phyloP scores from a whole-genome alignment of 2,888 invertebrate genomes.

The Drosophila buzzatii region DNA sequence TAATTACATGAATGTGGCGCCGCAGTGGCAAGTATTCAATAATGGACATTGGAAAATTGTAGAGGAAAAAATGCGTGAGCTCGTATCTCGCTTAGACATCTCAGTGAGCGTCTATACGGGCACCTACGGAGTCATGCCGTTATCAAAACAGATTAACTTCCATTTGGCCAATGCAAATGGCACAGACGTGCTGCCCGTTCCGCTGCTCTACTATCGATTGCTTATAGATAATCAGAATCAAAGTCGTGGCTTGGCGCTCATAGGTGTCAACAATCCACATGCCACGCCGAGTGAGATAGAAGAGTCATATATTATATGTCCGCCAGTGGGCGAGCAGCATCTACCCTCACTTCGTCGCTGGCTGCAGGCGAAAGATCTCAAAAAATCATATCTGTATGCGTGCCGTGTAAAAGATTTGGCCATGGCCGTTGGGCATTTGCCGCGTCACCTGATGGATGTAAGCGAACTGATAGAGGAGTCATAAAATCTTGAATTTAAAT shows the following conservation, averaged over 20 bases:
- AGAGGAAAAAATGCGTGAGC: slow-evolving; percentile 86
- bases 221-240: not conserved
- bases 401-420: slow-evolving; percentile 6
- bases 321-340: not conserved
- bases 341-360: not conserved
- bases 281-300: not conserved
- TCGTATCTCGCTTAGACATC: slow-evolving; percentile 81
- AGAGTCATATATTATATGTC: slow-evolving; percentile 1
- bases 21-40: slow-evolving; percentile 88
- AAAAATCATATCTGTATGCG: slow-evolving; percentile 1
- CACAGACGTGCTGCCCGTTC: not conserved
- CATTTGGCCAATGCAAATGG: not conserved
- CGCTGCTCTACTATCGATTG: slow-evolving; percentile 10
- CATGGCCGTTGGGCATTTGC: not conserved
- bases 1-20: slow-evolving; percentile 86
- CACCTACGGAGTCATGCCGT: slow-evolving; percentile 86
- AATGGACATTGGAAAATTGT: slow-evolving; percentile 87
- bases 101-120: slow-evolving; percentile 87
- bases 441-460: not conserved
- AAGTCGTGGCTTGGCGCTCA: not conserved
- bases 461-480: slow-evolving; percentile 1
- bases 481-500: not conserved
- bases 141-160: slow-evolving; percentile 56
- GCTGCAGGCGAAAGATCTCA: slow-evolving; percentile 5
- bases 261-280: slow-evolving; percentile 13